phyloP scores from a whole-genome alignment of 2,113 vertebrate species.

The Mustelus asterias region DNA sequence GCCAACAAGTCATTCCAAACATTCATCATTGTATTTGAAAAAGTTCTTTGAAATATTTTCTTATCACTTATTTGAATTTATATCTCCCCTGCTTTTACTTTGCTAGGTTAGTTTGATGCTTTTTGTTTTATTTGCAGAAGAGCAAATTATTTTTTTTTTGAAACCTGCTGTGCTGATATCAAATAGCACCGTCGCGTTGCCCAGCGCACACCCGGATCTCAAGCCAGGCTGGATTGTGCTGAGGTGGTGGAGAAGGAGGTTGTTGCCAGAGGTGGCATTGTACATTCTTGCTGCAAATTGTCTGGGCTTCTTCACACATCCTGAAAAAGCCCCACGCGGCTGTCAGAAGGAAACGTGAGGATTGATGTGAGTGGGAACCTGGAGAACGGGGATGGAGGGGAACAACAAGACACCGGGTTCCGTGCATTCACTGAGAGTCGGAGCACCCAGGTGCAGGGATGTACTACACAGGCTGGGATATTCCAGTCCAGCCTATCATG shows the following conservation, averaged over 20 bases:
- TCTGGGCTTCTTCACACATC: background rate
- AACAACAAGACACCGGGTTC: background rate
- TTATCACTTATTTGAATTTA: background rate
- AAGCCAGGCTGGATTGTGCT: background rate
- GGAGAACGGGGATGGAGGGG: background rate
- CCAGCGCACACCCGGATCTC: background rate
- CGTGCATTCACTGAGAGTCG: background rate
- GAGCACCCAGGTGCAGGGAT: background rate
- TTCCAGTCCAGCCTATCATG: too few relatives aligned
- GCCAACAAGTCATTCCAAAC: background rate
- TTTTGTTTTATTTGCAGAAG: background rate
- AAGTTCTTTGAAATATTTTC: background rate
- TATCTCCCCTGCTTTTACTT: background rate
- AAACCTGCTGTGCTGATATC: background rate
- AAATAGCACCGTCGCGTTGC: background rate
- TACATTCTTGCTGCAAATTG: background rate
- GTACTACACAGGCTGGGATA: too few relatives aligned
- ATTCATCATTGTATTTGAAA: background rate
- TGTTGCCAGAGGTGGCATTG: background rate
- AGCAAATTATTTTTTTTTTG: background rate
- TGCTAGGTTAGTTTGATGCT: background rate
- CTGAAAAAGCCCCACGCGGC: background rate
- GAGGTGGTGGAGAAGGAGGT: too few relatives aligned
- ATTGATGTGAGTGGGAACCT: background rate
- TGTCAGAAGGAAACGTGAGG: background rate